Conservation (phyloP, 2,888 invertebrate species). For the Nezara viridula region DNA sequence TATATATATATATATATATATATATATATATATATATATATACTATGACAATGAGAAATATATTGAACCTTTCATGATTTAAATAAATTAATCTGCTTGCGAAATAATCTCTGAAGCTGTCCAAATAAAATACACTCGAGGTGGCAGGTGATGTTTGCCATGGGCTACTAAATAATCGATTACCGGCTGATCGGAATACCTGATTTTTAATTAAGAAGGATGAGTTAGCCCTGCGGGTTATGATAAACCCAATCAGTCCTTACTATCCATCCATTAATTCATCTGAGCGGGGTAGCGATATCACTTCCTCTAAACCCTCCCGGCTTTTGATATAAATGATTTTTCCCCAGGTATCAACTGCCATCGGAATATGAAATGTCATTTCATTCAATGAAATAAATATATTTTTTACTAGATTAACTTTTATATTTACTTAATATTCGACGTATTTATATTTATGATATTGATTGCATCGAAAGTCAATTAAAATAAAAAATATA, state of each 20-base stretch:
- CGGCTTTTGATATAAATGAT: neutral
- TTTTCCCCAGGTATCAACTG: neutral
- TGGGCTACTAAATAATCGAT: neutral
- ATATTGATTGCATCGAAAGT: no score
- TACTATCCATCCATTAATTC: neutral
- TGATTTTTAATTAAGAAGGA: slow-evolving; percentile 30
- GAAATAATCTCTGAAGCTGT: neutral
- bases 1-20: no score
- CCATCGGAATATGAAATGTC: neutral
- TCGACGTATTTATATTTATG: neutral
- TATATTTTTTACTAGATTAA: neutral
- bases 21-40: no score
- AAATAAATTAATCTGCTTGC: neutral
- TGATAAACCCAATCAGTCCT: neutral
- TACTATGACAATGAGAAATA: no score
- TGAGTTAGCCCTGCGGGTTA: neutral
- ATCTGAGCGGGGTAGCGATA: neutral
- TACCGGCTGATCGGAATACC: neutral
- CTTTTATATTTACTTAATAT: neutral
- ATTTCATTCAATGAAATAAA: neutral
- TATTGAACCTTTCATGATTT: neutral
- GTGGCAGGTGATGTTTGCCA: neutral
- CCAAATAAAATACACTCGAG: neutral
- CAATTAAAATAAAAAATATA: no score
- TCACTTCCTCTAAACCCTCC: neutral